Conservation (phyloP, 2,797 vertebrate species). For the Cyclura pinguis region DNA sequence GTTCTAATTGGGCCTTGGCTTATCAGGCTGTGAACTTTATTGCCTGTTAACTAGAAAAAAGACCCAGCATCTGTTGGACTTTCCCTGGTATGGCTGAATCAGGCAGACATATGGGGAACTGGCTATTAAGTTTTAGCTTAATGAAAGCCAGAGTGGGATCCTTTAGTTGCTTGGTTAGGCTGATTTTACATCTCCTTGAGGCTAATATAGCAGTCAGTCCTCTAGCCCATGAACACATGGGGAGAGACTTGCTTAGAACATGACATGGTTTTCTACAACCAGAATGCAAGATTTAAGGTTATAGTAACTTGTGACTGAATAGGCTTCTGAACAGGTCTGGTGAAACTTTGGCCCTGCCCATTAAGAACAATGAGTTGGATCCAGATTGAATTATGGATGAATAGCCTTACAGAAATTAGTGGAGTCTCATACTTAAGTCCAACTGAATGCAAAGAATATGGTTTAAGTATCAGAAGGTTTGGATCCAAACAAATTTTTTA, state of each 20-base stretch:
- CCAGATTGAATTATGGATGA: too few relatives aligned
- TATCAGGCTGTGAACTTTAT: not conserved
- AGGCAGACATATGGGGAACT: not conserved
- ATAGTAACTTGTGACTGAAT: not conserved
- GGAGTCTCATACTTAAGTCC: not conserved
- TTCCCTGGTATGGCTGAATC: not conserved
- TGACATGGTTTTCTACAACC: constrained; percentile 2
- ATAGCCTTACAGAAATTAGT: not conserved
- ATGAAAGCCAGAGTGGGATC: not conserved
- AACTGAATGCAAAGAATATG: not conserved
- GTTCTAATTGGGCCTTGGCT: not conserved
- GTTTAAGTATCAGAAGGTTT: not conserved
- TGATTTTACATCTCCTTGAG: not conserved
- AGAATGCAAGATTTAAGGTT: constrained; percentile 5
- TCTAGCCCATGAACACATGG: not conserved
- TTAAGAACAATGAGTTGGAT: too few relatives aligned
- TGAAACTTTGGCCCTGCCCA: too few relatives aligned
- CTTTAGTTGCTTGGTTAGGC: not conserved
- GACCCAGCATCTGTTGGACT: not conserved
- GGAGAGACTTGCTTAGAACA: not conserved
- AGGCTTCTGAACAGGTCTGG: too few relatives aligned
- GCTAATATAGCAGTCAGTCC: not conserved
- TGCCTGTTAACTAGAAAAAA: not conserved
- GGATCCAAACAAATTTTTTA: not conserved
- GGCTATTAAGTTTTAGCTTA: not conserved